Evolutionary conservation across 2,113 vertebrate species (phyloP).

Genomic region (Hyperoodon ampullatus): DNA sequence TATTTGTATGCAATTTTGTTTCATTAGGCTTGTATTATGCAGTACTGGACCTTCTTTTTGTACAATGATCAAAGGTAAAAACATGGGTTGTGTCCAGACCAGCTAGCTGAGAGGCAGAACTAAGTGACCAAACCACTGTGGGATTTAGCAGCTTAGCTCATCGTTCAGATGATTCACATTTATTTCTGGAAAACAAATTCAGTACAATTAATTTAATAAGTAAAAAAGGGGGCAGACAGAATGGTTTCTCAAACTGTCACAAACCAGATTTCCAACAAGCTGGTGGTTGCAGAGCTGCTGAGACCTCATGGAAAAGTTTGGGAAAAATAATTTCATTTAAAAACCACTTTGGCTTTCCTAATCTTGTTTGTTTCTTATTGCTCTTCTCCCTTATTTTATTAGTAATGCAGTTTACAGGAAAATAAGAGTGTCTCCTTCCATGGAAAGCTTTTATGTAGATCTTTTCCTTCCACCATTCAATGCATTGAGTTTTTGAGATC

Average conservation of each 20-base stretch:
- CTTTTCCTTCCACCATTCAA: not conserved
- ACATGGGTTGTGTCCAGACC: not conserved
- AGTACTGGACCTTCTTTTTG: not conserved
- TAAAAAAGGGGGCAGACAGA: not conserved
- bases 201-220: conserved; percentile 43
- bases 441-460: not conserved
- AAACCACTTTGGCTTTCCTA: conserved; percentile 27
- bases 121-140: not conserved
- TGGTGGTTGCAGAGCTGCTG: not conserved
- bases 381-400: not conserved
- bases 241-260: not conserved
- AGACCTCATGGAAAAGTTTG: not conserved
- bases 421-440: not conserved
- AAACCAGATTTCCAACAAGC: not conserved
- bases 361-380: not conserved
- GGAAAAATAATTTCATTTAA: conserved; percentile 44
- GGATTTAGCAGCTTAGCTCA: not conserved
- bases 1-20: not conserved
- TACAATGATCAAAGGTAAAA: not conserved
- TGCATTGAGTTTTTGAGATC: not conserved
- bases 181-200: conserved; percentile 13
- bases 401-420: conserved; percentile 39
- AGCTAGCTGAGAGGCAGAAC: not conserved
- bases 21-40: fast-evolving
- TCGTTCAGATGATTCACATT: not conserved